Base-by-base conservation (phyloP, 2,797 vertebrate species). In the Sebastolobus altivelis region DNA sequence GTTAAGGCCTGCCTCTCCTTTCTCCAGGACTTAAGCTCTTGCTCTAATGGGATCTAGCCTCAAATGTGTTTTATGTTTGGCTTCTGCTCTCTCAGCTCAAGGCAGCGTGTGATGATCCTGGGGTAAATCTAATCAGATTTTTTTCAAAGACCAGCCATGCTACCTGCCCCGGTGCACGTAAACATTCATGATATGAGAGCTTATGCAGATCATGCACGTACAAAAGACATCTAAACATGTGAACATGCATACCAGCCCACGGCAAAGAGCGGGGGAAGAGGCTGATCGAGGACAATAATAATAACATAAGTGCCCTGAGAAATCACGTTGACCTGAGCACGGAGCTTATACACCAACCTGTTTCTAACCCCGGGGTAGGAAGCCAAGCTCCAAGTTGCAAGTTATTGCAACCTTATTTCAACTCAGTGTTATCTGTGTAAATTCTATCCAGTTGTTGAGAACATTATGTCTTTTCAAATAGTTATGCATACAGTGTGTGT, bases 11-110 rank as follows among this genome's bases (percentile, higher is more conserved):
- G 75, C 58, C 65, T 84, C 72, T 82, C 63, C 72, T 76, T 66
- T 71, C 85, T 86, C 68, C 38, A 40, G 54, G 43, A 76, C 80
- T 86, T 43, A 79, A 73, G 72, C 77, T 78, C 79, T 82, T 52
- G 49, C 79, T 90, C 88, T 91, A 90, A 93, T 88, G 83, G 87
- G 88, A 90, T 92, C 74, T 75, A 38, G 71, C 63, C 79, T 65
- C 49, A 38, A 85, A 76, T 88, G 77, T 89, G 86, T 91, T 92
- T 91, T 77, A 80, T 88, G 88, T 91, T 89, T 75, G 72, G 77
- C 80, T 82, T 84, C 72, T 77, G 83, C 79, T 80, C 67, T 84
- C 40, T 18, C 65, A 74, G 85, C 86, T 90, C 38, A 75, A 83
- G 74, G 88, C 86, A 70, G 62, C 10, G 65, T 60, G 80, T 77